Conservation (phyloP, 2,888 invertebrate species). For the Hartigia nigra region DNA sequence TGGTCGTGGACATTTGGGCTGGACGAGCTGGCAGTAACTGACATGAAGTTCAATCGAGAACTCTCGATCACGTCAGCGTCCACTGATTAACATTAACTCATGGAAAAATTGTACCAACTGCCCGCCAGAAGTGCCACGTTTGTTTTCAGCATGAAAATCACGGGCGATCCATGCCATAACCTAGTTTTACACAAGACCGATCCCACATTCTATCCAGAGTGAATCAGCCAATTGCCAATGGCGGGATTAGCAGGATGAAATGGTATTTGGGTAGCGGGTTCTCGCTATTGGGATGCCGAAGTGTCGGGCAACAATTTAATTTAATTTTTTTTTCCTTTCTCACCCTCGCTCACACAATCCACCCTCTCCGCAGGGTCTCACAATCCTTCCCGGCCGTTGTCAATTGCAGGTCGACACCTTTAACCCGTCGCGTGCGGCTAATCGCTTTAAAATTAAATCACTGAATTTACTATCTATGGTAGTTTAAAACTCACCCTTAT, state of each 20-base stretch:
- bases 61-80: conserved; percentile 60
- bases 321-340: conserved; percentile 47
- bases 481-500: not conserved
- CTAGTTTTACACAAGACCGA: not conserved
- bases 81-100: conserved; percentile 63
- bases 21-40: conserved; percentile 45
- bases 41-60: conserved; percentile 55
- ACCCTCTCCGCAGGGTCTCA: conserved; percentile 27
- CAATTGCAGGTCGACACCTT: conserved; percentile 64
- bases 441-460: conserved; percentile 62
- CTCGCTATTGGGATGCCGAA: not conserved
- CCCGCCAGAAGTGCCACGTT: conserved; percentile 21
- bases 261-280: not conserved
- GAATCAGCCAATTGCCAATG: not conserved
- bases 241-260: not conserved
- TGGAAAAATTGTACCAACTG: conserved; percentile 58
- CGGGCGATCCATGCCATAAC: not conserved
- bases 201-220: not conserved
- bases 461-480: conserved; percentile 7
- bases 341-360: conserved; percentile 28
- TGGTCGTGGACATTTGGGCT: not conserved
- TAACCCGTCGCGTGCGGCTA: conserved; percentile 61
- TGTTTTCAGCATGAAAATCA: not conserved
- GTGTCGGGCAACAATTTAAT: conserved; percentile 45
- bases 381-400: conserved; percentile 41